phyloP scores from a whole-genome alignment of 1,140 invertebrate species.

The Drosophila elegans region DNA sequence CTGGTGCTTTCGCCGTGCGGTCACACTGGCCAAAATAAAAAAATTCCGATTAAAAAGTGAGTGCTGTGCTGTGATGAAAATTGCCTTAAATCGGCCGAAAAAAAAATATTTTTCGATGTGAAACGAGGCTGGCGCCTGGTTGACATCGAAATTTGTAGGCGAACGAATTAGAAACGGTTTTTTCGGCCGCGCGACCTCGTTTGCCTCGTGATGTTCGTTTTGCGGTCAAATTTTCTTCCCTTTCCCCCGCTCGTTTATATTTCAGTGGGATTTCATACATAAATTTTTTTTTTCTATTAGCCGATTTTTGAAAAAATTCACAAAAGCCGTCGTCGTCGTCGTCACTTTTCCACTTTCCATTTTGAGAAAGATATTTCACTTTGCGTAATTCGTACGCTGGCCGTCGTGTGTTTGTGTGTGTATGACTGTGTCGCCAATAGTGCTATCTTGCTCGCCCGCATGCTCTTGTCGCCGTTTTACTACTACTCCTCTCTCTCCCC shows the following conservation, averaged over 20 bases:
- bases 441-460: slow-evolving; percentile 63
- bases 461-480: slow-evolving; percentile 57
- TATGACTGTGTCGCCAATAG: slow-evolving; percentile 65
- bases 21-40: slow-evolving; percentile 46
- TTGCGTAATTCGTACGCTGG: slow-evolving; percentile 82
- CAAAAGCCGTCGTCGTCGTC: slow-evolving; percentile 54
- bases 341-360: slow-evolving; percentile 82
- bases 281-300: not conserved
- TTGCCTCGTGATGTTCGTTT: slow-evolving; percentile 27
- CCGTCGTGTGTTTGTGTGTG: slow-evolving; percentile 46
- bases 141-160: slow-evolving; percentile 1
- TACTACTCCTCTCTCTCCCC: slow-evolving; percentile 34
- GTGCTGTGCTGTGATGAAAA: slow-evolving; percentile 29
- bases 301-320: slow-evolving; percentile 31
- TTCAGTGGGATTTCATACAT: slow-evolving; percentile 14
- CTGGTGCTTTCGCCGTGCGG: slow-evolving; percentile 5
- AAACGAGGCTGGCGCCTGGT: not conserved
- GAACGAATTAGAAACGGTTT: not conserved
- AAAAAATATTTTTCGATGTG: not conserved
- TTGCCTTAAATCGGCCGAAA: slow-evolving; percentile 16
- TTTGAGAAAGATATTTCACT: slow-evolving; percentile 84
- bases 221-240: slow-evolving; percentile 33
- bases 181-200: slow-evolving; percentile 37
- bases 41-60: slow-evolving; percentile 27
- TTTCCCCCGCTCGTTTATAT: slow-evolving; percentile 11